Base-by-base conservation (phyloP, 1,140 invertebrate genomes). In the Antheraea mylitta region DNA sequence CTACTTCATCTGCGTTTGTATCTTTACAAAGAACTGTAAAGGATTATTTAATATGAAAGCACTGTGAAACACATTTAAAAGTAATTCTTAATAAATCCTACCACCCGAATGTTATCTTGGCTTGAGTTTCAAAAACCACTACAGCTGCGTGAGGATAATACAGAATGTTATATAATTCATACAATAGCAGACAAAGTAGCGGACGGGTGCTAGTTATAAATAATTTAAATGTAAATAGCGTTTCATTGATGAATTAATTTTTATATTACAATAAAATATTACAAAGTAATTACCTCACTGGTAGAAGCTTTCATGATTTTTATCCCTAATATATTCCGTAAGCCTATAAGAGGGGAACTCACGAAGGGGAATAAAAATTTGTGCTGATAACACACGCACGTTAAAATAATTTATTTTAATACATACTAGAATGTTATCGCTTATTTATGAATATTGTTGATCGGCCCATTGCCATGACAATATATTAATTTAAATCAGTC, bases 301-400 rank as follows among this genome's bases (percentile, higher is more conserved):
- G 83, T 84, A 86, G 68, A 74, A 81, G 71, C 78, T 75, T 81
- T 79, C 85, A 78, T 79, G 76, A 80, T 89, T 87, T 85, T 86
- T 72, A 73, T 78, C 83, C 85, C 83, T 82, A 78, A 80, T 80
- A 80, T 78, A 81, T 81, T 81, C 45, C 82, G 71, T 75, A 78
- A 67, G 69, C 64, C 69, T 67, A 69, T 70, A 71, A 60, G 75
- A 81, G 79, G 72, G 72, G 69, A 63, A 18, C 45, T 66, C 58
- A 58, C 22, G 72, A 72, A 75, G 76, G 81, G 84, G 81, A 79
- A 69, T 64, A 30, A 78, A 74, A 78, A 85, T 78, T 66, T 83
- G 73, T 84, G 83, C 83, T 82, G 80, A 81, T 80, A 81, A 78
- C 78, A 78, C 78, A 81, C 72, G 76, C 63, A 65, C 18, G 64